These are phyloP conservation scores for Cyanocitta stelleri DNA, from an alignment of 2,113 vertebrate genomes.

Conservation along the genomic window DNA sequence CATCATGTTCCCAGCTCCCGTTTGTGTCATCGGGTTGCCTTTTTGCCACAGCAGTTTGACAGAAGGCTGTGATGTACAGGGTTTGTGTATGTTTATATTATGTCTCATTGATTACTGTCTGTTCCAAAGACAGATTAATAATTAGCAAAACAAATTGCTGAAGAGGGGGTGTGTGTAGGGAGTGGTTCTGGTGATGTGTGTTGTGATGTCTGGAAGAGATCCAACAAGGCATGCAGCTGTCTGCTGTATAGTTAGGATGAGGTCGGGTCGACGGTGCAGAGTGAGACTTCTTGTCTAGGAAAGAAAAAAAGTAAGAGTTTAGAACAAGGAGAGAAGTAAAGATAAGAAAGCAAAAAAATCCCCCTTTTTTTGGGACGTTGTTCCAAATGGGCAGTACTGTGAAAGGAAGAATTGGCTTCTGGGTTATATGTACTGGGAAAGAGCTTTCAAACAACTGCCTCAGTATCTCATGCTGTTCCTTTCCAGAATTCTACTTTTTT, in stretches of 20 bases:
- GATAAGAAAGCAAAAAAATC: not conserved
- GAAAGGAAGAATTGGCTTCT: not conserved
- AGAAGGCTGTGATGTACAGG: not conserved
- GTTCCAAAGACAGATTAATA: not conserved
- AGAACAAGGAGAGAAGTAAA: not conserved
- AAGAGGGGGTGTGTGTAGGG: not conserved
- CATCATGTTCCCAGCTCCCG: rapidly evolving
- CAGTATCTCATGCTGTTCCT: not conserved
- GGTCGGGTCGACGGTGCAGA: rapidly evolving
- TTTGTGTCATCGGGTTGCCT: not conserved
- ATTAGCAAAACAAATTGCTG: constrained; percentile 9
- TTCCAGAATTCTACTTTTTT: not conserved
- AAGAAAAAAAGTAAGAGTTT: not conserved
- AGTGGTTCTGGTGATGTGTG: not conserved
- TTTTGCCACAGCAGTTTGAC: not conserved
- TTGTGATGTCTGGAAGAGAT: not conserved
- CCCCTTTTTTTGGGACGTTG: rapidly evolving
- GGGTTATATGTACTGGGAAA: not conserved
- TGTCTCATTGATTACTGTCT: not conserved
- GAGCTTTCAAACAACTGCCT: not conserved
- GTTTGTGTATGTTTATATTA: not conserved
- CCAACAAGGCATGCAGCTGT: not conserved
- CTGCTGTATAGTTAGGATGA: not conserved
- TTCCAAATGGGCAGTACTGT: not conserved
- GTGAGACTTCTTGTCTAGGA: not conserved